Evolutionary conservation across 2,797 vertebrate species (phyloP).

Genomic region (Knipowitschia caucasica): DNA sequence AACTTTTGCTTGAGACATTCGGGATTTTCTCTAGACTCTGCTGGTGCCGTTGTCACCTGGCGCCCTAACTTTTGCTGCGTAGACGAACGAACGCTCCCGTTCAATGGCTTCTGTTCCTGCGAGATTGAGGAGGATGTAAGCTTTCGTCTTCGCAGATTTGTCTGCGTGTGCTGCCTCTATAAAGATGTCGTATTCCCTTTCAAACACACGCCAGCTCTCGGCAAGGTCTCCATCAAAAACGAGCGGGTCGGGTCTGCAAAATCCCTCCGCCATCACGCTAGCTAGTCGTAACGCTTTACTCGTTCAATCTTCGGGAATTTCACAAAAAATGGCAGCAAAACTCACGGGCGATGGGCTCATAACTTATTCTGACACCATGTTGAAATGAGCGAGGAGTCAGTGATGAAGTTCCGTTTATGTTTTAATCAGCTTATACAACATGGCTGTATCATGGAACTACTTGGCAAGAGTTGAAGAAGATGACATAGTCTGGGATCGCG

Average conservation of each 20-base stretch:
- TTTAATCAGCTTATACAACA: no score
- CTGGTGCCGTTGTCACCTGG: not conserved
- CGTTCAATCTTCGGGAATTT: not conserved
- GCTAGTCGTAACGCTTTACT: not conserved
- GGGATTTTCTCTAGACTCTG: not conserved
- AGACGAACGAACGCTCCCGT: slow-evolving; percentile 19
- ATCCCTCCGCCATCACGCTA: not conserved
- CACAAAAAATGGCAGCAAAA: not conserved
- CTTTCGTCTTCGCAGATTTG: slow-evolving; percentile 7
- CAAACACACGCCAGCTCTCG: not conserved
- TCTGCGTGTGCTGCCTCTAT: not conserved
- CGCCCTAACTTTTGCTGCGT: slow-evolving; percentile 8
- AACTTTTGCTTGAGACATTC: no score
- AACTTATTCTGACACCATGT: not conserved
- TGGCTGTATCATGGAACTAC: no score
- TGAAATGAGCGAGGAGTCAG: no score
- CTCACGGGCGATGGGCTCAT: not conserved
- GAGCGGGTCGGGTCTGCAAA: not conserved
- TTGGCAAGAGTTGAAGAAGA: no score
- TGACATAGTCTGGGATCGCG: no score
- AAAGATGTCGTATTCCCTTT: no score
- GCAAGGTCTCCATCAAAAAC: not conserved
- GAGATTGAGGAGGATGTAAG: slow-evolving; percentile 30
- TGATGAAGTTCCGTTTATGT: no score
- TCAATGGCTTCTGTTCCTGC: slow-evolving; percentile 23